phyloP scores from a whole-genome alignment of 2,797 vertebrate genomes.

The Melanotaenia parkinsoni region DNA sequence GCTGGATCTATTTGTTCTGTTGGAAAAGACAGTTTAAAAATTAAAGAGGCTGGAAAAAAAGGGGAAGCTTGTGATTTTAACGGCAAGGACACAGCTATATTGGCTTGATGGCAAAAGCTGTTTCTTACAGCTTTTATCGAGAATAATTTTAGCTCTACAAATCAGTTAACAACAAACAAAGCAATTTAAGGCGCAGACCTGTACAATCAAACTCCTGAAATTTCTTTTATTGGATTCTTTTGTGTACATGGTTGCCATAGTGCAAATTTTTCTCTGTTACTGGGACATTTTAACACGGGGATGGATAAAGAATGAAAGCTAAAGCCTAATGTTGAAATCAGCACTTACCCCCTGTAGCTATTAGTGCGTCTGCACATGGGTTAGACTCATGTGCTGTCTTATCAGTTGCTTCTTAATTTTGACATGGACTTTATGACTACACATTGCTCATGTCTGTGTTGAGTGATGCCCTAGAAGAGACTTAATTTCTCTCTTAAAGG shows the following conservation, averaged over 20 bases:
- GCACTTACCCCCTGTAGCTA: constrained; percentile 22
- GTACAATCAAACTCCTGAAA: constrained; percentile 31
- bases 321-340: constrained; percentile 33
- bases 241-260: constrained; percentile 12
- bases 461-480: constrained; percentile 63
- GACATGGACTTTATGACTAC: constrained; percentile 42
- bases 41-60: constrained; percentile 31
- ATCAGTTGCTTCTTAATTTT: constrained; percentile 47
- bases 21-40: constrained; percentile 41
- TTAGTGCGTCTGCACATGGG: constrained; percentile 39
- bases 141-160: constrained; percentile 25
- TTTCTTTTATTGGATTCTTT: constrained; percentile 32
- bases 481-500: constrained; percentile 60
- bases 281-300: constrained; percentile 20
- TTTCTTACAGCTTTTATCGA: constrained; percentile 31
- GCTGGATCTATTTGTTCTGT: constrained; percentile 39
- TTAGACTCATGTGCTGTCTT: constrained; percentile 31
- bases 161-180: constrained; percentile 50
- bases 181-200: constrained; percentile 52
- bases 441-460: constrained; percentile 50
- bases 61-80: constrained; percentile 38
- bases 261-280: constrained; percentile 30
- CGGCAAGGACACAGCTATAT: constrained; percentile 49
- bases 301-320: constrained; percentile 40
- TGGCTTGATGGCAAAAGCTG: constrained; percentile 45